Base-by-base conservation (phyloP, 2,888 invertebrate genomes). In the Sepiola atlantica region DNA sequence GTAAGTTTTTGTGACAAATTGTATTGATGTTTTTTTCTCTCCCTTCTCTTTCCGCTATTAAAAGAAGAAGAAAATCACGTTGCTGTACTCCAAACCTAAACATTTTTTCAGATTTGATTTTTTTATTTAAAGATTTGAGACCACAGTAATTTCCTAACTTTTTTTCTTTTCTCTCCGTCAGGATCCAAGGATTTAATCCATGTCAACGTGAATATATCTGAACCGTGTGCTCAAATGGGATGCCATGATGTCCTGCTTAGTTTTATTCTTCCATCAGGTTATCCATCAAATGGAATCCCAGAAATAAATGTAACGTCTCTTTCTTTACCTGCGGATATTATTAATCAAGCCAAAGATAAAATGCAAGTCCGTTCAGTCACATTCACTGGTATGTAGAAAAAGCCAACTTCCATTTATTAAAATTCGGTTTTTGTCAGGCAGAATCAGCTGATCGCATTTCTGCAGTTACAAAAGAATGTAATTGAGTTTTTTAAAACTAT, bases 151-250 rank as follows among this genome's bases (percentile, higher is more conserved):
- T 10, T 61, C 4, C 24, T 24, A 24, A 0, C 10, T 61, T 61
- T 61, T 61, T 61, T 21, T 77, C 10, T 28, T n/a, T n/a, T 77
- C 14, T n/a, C 6, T 77, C n/a, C n/a, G 4, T 14, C 32, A 77
- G 77, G 77, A 77, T n/a, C n/a, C 16, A 2, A 14, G 77, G 77
- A 77, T 77, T n/a, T 32, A 28, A 55, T 45, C 45, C n/a, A 54
- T 92, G 45, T 92, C 18, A 54, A 92, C 18, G 92, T 92, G n/a
- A 92, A 55, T 8, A 92, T 92, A 92, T 92, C 92, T 55, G 92
- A 92, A 45, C 92, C 28, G 24, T 92, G 92, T 55, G 4, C 35
- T 92, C 55, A 55, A n/a, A 28, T 54, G 2, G 45, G 28, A 28
- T 14, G 16, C 28, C 45, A 54, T 14, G n/a, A 92, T 28, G 92